Base-by-base conservation (phyloP, 2,888 invertebrate species). In the Eurytoma californica region DNA sequence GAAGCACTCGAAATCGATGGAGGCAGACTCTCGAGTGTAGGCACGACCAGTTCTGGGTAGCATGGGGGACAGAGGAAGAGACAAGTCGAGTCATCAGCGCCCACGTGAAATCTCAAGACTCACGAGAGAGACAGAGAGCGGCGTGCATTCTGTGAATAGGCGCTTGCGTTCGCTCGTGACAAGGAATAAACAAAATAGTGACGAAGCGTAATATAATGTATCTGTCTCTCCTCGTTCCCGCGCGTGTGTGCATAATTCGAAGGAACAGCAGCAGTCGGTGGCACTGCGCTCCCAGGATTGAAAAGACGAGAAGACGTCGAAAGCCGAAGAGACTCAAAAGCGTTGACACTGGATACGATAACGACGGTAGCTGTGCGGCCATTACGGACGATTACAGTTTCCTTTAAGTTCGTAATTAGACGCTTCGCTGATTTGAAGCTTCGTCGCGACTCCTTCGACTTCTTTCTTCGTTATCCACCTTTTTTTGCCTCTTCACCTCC, bases 121-220 rank as follows among this genome's bases (percentile, higher is more conserved):
- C 77, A 80, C 78, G 9, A 65, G 30, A n/a, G 30, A 53, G 65
- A n/a, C 70, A 51, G 53, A 63, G 28, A 67, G 60, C 7, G 60
- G 16, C 55, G 67, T 68, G 66, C 53, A 57, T 70, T 79, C 80
- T 77, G 79, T 83, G 85, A 85, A 85, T 84, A 83, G 84, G 83
- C 80, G 81, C 82, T 83, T 84, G 77, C 79, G 83, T 85, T 75
- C 83, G 83, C 80, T 84, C 84, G 84, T 84, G 86, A 85, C 84
- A 84, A 84, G 79, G 85, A 86, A 87, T 87, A 86, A 88, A 86
- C 86, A 87, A 87, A 88, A 87, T 85, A 86, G 84, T 88, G 88
- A 89, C 87, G 86, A 86, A 83, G 88, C 88, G 86, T 82, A 77
- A 81, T 80, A 72, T 72, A 70, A 76, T 70, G 77, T 74, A 74